Evolutionary conservation across 2,797 vertebrate genomes (phyloP).

Genomic region (Chiroxiphia lanceolata): DNA sequence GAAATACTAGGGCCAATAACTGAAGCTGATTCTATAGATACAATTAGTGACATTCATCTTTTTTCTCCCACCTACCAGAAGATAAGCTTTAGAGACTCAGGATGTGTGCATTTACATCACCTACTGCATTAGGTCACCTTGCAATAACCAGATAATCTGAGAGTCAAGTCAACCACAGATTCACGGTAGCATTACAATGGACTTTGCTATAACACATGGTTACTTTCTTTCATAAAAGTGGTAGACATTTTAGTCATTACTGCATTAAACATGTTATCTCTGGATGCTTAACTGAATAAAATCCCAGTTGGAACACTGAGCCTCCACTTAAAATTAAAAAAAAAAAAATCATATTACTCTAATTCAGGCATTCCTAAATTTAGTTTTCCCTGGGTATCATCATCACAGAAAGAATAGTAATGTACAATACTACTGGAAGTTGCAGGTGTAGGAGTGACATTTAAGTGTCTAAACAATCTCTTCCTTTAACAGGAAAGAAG

Average conservation of each 20-base stretch:
- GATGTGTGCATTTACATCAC: background rate
- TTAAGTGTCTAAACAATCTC: constrained; percentile 10
- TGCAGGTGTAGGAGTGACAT: background rate
- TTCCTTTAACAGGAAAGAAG: constrained; percentile 17
- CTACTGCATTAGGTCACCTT: background rate
- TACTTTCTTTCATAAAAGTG: background rate
- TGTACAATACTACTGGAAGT: background rate
- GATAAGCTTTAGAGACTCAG: background rate
- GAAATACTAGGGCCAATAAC: background rate
- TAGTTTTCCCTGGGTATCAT: background rate
- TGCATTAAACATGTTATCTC: background rate
- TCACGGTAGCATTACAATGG: background rate
- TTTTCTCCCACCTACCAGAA: background rate
- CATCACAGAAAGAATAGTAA: background rate
- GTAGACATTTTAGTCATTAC: background rate
- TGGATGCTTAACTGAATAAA: background rate
- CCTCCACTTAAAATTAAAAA: background rate
- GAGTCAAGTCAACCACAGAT: background rate
- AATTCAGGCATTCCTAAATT: constrained; percentile 5
- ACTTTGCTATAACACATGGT: background rate
- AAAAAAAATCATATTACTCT: background rate
- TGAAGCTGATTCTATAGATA: background rate
- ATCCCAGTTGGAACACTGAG: background rate
- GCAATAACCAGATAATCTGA: background rate
- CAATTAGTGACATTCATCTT: background rate